phyloP scores from a whole-genome alignment of 2,113 vertebrate genomes.

The Rhea americana region DNA sequence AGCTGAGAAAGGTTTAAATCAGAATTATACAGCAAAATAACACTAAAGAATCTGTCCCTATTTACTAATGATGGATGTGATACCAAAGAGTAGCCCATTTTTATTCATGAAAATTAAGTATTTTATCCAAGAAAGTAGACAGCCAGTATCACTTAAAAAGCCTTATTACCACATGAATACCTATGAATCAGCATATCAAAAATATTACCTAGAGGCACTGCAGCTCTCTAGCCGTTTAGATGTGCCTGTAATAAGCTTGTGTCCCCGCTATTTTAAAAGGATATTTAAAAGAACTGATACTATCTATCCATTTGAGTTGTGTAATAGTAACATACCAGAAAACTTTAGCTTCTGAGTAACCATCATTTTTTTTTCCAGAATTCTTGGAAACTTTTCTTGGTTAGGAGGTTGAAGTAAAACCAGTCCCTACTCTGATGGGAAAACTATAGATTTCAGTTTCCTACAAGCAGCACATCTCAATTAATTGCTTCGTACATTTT shows the following conservation, averaged over 20 bases:
- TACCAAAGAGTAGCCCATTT: fast-evolving
- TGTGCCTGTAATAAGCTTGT: not conserved
- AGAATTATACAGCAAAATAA: not conserved
- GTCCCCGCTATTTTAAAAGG: not conserved
- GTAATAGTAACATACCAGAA: fast-evolving
- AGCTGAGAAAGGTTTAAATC: not conserved
- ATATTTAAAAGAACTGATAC: not conserved
- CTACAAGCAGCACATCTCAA: fast-evolving
- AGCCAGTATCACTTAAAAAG: not conserved
- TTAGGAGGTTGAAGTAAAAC: not conserved
- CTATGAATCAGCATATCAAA: not conserved
- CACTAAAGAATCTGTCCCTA: not conserved
- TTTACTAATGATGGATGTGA: not conserved
- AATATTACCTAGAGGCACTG: not conserved
- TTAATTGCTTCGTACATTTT: not conserved
- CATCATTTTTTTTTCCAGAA: fast-evolving
- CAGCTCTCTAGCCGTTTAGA: not conserved
- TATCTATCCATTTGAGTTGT: not conserved
- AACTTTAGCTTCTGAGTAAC: not conserved
- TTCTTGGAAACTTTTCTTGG: fast-evolving
- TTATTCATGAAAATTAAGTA: not conserved
- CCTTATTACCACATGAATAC: not conserved
- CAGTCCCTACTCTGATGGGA: not conserved
- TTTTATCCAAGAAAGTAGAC: not conserved
- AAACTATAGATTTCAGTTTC: not conserved